These are phyloP conservation scores for Hippoglossus stenolepis DNA, from an alignment of 2,113 vertebrate species.

Conservation along the genomic window DNA sequence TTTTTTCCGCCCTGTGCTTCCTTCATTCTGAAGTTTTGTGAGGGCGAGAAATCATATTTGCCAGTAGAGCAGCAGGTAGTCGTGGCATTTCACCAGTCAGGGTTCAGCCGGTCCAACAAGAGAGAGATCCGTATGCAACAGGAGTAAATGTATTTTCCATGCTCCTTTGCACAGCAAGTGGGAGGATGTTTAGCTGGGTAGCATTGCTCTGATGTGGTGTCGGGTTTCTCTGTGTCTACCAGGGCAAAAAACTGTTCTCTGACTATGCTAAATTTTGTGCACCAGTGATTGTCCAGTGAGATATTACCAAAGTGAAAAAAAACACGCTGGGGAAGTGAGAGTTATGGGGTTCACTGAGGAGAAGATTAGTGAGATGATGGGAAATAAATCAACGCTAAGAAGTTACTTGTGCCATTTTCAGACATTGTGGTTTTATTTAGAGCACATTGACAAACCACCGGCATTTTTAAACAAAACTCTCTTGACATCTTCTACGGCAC, in stretches of 20 bases:
- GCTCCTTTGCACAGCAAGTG: neutral
- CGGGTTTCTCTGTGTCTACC: neutral
- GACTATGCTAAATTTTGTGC: neutral
- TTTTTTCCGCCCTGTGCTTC: neutral
- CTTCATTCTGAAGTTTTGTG: neutral
- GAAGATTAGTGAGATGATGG: neutral
- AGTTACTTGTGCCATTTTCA: neutral
- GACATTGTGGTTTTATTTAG: neutral
- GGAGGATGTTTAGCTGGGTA: constrained; percentile 1
- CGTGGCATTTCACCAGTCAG: constrained; percentile 5
- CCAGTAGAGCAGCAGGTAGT: neutral
- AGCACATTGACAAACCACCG: too few species aligned
- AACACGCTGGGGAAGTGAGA: neutral
- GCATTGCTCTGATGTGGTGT: neutral
- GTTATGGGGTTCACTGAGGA: neutral
- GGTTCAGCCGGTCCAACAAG: constrained; percentile 13
- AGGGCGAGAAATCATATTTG: neutral
- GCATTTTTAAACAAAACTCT: too few species aligned
- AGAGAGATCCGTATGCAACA: neutral
- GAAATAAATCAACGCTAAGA: constrained; percentile 7
- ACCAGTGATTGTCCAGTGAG: neutral
- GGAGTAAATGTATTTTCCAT: neutral
- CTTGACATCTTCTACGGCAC: too few species aligned
- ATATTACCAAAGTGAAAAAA: neutral
- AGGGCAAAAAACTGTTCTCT: neutral